Percentiles rank a stretch among this genome's conserved stretches.
Evolutionary conservation across 2,113 vertebrate species (phyloP).

Genomic region (Atractosteus spatula): DNA sequence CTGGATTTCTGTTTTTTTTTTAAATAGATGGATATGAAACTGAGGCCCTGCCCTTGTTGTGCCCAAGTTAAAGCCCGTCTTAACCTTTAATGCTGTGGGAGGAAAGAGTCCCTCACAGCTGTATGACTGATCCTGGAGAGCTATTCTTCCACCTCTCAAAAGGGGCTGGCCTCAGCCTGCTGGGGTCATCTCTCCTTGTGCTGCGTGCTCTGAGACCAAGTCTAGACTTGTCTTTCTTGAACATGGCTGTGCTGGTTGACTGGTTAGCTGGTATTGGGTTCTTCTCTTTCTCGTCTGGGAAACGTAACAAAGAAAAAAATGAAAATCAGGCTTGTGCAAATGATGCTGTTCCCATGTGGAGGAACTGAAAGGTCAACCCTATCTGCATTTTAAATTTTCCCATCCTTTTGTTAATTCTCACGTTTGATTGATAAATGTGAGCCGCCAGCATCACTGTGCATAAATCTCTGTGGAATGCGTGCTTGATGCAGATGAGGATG

Average conservation of each 20-base stretch:
- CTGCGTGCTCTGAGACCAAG: slow-evolving; percentile 25
- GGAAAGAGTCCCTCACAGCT: slow-evolving; percentile 12
- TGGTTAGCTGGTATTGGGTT: slow-evolving; percentile 26
- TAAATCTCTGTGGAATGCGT: too few species aligned
- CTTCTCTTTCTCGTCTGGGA: not conserved
- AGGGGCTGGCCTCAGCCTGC: slow-evolving; percentile 21
- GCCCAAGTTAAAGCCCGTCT: not conserved
- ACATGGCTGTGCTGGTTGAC: slow-evolving; percentile 20
- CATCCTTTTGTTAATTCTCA: slow-evolving; percentile 5
- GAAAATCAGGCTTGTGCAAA: slow-evolving; percentile 2
- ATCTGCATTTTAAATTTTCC: slow-evolving; percentile 18
- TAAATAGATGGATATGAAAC: not conserved
- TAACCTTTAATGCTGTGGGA: slow-evolving; percentile 22
- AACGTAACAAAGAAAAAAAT: not conserved
- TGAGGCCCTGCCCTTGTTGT: slow-evolving; percentile 1
- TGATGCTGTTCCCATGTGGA: slow-evolving; percentile 1
- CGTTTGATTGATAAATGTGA: not conserved
- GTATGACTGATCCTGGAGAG: slow-evolving; percentile 33
- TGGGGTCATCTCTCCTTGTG: slow-evolving; percentile 18
- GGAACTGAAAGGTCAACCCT: not conserved
- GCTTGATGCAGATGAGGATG: not conserved
- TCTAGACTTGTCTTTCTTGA: slow-evolving; percentile 29
- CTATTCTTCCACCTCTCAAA: slow-evolving; percentile 12
- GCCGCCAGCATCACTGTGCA: too few species aligned
- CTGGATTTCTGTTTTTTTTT: not conserved